These are phyloP conservation scores for Proteles cristata DNA, from an alignment of 2,113 vertebrate genomes.

Conservation along the genomic window DNA sequence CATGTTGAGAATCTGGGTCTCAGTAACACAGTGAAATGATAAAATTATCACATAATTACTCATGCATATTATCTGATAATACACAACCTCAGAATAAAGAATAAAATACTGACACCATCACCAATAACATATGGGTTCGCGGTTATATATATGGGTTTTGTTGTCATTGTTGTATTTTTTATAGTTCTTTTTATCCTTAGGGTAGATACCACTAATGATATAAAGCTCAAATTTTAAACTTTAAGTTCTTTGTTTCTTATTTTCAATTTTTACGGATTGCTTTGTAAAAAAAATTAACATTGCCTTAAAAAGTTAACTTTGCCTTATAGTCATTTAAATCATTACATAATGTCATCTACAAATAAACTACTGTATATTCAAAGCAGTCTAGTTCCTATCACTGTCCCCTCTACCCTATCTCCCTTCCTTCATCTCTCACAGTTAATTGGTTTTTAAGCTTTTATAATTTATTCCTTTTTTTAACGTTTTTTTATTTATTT, in stretches of 20 bases:
- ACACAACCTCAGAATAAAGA: neutral
- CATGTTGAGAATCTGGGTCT: neutral
- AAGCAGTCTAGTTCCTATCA: neutral
- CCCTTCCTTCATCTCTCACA: neutral
- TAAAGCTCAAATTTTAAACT: neutral
- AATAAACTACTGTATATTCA: neutral
- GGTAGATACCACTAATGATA: neutral
- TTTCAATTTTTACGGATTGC: neutral
- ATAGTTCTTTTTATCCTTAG: neutral
- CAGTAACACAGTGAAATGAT: constrained; percentile 23
- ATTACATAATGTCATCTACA: neutral
- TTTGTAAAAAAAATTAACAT: no score
- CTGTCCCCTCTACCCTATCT: neutral
- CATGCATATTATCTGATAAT: neutral
- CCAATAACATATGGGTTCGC: neutral
- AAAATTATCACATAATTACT: neutral
- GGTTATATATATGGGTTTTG: neutral
- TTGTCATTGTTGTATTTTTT: neutral
- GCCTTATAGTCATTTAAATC: neutral
- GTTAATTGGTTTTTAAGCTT: neutral
- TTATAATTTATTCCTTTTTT: neutral
- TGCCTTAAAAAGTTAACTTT: neutral
- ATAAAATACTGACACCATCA: neutral
- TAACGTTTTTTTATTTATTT: no score
- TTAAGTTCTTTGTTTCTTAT: constrained; percentile 9